Percentiles rank a stretch among this genome's conserved stretches.
phyloP scores from a whole-genome alignment of 2,888 invertebrate species.

The Cheilosia urbana region DNA sequence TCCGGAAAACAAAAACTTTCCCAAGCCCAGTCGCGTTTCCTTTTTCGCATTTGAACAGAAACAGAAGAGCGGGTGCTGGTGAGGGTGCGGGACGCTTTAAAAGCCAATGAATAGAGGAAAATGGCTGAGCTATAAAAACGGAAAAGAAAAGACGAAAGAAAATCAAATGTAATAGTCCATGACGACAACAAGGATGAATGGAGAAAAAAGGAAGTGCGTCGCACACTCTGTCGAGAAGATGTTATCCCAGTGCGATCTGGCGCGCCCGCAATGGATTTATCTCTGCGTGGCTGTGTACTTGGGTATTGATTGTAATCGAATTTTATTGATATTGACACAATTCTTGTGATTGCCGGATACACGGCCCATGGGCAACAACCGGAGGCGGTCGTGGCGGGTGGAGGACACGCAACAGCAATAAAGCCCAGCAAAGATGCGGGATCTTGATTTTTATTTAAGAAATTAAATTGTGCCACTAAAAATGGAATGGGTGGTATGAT shows the following conservation, averaged over 20 bases:
- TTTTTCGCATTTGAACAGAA: constrained; percentile 31
- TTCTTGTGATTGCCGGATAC: constrained; percentile 83
- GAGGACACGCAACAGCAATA: constrained; percentile 58
- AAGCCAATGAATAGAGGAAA: constrained; percentile 72
- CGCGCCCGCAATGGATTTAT: constrained; percentile 58
- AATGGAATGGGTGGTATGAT: constrained; percentile 36
- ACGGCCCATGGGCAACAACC: constrained; percentile 68
- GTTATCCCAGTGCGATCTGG: constrained; percentile 45
- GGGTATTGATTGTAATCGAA: constrained; percentile 82
- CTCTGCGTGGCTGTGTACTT: constrained; percentile 56
- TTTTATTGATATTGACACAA: constrained; percentile 84
- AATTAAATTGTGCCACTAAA: constrained; percentile 63
- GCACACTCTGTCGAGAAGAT: constrained; percentile 23
- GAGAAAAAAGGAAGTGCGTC: constrained; percentile 58
- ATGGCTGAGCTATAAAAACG: constrained; percentile 66
- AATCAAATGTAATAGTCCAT: constrained; percentile 70
- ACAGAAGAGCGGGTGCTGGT: constrained; percentile 23
- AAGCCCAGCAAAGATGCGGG: constrained; percentile 46
- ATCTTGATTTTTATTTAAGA: constrained; percentile 73
- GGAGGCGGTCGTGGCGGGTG: neutral
- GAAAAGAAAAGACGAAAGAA: constrained; percentile 38
- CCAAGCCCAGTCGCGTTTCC: constrained; percentile 40
- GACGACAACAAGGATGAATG: constrained; percentile 58
- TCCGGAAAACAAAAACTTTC: constrained; percentile 65
- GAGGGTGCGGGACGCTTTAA: constrained; percentile 42